phyloP scores from a whole-genome alignment of 2,797 vertebrate genomes.

The Micrastur ruficollis region DNA sequence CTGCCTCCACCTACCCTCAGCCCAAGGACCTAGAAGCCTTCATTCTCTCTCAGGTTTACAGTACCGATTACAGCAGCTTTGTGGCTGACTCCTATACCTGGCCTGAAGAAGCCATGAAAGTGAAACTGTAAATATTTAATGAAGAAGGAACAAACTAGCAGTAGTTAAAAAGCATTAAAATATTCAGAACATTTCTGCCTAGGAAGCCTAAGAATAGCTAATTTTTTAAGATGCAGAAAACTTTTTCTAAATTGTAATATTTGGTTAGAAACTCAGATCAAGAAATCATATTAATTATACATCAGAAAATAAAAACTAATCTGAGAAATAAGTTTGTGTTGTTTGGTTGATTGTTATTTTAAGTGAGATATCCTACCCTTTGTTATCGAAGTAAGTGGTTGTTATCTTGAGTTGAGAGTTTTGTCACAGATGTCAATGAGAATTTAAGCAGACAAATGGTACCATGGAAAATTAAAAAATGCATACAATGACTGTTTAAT shows the following conservation, averaged over 20 bases:
- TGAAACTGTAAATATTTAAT: conserved; percentile 76
- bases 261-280: conserved; percentile 14
- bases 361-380: background rate
- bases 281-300: background rate
- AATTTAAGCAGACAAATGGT: background rate
- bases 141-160: background rate
- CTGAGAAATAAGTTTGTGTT: background rate
- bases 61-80: conserved; percentile 86
- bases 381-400: background rate
- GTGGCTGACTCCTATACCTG: conserved; percentile 86
- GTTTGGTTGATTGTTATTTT: background rate
- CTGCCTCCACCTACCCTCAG: conserved; percentile 86
- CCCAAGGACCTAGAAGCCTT: conserved; percentile 87
- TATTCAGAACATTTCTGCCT: background rate
- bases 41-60: conserved; percentile 84
- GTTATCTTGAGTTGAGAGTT: background rate
- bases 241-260: conserved; percentile 58
- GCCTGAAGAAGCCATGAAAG: conserved; percentile 84
- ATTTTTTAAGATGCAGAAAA: conserved; percentile 62
- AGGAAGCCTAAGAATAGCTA: conserved; percentile 19
- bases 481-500: background rate
- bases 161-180: background rate
- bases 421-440: background rate
- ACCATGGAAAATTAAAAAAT: background rate
- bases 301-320: conserved; percentile 48